Evolutionary conservation across 2,888 invertebrate genomes (phyloP).

Genomic region (Drepana falcataria): DNA sequence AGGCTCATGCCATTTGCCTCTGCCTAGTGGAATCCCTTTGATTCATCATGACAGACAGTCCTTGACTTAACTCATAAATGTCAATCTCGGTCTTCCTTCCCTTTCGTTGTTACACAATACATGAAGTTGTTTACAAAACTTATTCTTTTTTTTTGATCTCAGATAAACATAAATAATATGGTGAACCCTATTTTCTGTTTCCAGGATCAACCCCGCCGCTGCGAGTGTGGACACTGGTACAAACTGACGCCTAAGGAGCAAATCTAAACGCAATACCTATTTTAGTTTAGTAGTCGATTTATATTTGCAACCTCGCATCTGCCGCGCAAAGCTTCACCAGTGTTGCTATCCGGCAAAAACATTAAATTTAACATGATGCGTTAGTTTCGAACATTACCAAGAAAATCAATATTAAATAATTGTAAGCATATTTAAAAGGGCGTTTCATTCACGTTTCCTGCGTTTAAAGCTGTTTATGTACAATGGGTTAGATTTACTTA

Average conservation of each 20-base stretch:
- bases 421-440: slow-evolving; percentile 55
- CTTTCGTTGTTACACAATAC: too few species aligned
- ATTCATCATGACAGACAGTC: too few species aligned
- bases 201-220: slow-evolving; percentile 91
- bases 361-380: slow-evolving; percentile 33
- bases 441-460: slow-evolving; percentile 47
- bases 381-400: slow-evolving; percentile 36
- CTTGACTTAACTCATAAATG: too few species aligned
- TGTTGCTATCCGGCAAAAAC: slow-evolving; percentile 38
- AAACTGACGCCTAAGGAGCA: slow-evolving; percentile 89
- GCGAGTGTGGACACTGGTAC: slow-evolving; percentile 98
- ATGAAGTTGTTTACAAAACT: too few species aligned
- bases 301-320: slow-evolving; percentile 52
- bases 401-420: slow-evolving; percentile 60
- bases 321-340: slow-evolving; percentile 32
- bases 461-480: slow-evolving; percentile 9
- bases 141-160: too few species aligned
- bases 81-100: too few species aligned
- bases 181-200: slow-evolving; percentile 19
- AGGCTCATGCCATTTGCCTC: too few species aligned
- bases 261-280: slow-evolving; percentile 75
- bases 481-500: slow-evolving; percentile 22
- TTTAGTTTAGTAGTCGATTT: slow-evolving; percentile 60
- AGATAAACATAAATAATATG: too few species aligned
- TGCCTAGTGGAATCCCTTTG: too few species aligned